A percentile compares a stretch with the other conserved stretches of the same genome.
Conservation (phyloP, 2,113 vertebrate genomes). For the Bufo gargarizans region DNA sequence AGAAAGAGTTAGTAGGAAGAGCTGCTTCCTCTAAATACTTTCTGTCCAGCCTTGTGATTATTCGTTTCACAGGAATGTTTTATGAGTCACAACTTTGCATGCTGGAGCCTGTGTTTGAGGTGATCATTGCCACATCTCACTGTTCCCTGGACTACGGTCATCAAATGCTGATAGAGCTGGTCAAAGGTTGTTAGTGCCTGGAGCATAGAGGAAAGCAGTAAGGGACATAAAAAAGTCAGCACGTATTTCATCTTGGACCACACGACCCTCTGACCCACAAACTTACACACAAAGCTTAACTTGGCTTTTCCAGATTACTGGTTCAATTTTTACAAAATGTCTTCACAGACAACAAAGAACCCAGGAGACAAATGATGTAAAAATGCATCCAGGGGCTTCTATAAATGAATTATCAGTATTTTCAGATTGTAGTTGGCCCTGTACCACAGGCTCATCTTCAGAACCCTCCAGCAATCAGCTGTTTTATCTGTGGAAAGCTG, state of each 20-base stretch:
- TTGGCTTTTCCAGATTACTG: not conserved
- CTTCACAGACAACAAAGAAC: no score
- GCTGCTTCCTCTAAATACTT: conserved; percentile 40
- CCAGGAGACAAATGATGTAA: no score
- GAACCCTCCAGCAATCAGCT: no score
- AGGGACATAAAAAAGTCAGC: conserved; percentile 13
- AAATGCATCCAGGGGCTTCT: no score
- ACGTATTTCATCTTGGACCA: not conserved
- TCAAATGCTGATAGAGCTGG: conserved; percentile 35
- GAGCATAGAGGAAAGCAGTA: conserved; percentile 18
- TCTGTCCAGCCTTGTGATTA: conserved; percentile 39
- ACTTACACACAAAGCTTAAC: not conserved
- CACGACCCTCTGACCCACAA: not conserved
- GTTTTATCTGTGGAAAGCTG: no score
- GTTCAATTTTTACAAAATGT: not conserved
- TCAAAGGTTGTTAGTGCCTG: conserved; percentile 53
- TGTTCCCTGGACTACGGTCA: conserved; percentile 50
- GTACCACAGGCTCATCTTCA: no score
- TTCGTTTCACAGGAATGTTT: conserved; percentile 34
- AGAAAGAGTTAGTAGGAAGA: conserved; percentile 23
- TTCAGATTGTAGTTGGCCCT: no score
- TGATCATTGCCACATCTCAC: conserved; percentile 41
- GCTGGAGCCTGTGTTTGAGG: conserved; percentile 25
- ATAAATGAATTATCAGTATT: no score
- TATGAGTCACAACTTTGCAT: conserved; percentile 48